Evolutionary conservation across 2,888 invertebrate species (phyloP).

Genomic region (Andrena fulva): DNA sequence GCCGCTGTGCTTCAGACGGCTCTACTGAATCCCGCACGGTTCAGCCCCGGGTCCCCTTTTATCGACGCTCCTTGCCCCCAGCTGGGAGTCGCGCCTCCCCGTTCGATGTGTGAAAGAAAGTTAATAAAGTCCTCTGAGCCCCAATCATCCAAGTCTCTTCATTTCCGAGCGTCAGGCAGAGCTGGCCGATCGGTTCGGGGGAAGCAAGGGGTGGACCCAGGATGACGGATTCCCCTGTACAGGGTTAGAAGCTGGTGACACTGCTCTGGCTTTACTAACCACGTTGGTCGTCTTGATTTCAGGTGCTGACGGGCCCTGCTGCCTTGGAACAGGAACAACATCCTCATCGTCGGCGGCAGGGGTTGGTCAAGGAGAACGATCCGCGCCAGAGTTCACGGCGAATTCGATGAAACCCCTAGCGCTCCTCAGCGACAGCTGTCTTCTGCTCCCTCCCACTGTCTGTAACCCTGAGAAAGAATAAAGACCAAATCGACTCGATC

Average conservation of each 20-base stretch:
- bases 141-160: constrained; percentile 31
- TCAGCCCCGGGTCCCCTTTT: not conserved
- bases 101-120: constrained; percentile 28
- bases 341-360: no score
- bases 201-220: not conserved
- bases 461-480: constrained; percentile 33
- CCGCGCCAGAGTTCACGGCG: no score
- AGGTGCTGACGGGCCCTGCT: constrained; percentile 6
- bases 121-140: constrained; percentile 51
- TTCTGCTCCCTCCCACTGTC: not conserved
- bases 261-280: not conserved
- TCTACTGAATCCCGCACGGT: constrained; percentile 63
- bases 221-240: no score
- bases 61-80: not conserved
- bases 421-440: not conserved
- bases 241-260: not conserved
- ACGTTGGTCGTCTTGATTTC: constrained; percentile 31
- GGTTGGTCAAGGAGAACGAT: no score
- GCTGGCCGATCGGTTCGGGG: not conserved
- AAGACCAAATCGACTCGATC: constrained; percentile 14
- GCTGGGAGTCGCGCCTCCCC: not conserved
- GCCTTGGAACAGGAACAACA: not conserved
- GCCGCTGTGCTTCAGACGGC: constrained; percentile 62
- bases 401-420: no score
- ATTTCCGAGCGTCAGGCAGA: constrained; percentile 1